Evolutionary conservation across 1,140 invertebrate genomes (phyloP).

Genomic region (Papilio polyxenes): DNA sequence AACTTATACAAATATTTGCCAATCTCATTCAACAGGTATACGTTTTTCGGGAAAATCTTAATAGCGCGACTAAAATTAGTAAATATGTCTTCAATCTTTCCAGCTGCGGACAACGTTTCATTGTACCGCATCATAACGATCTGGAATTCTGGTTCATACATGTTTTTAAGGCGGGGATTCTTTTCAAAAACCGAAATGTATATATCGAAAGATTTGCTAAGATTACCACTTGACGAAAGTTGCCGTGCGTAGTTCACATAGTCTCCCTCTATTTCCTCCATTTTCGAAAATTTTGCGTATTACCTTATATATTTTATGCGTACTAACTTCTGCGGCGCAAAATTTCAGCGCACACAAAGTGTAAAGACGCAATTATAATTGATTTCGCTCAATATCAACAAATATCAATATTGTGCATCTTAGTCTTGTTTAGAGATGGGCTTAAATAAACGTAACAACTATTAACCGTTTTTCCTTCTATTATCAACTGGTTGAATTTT

Average conservation of each 20-base stretch:
- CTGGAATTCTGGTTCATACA: conserved; percentile 61
- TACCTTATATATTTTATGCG: conserved; percentile 1
- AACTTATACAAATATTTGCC: conserved; percentile 68
- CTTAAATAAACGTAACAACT: too few species aligned
- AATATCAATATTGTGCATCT: neutral
- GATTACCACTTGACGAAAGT: conserved; percentile 49
- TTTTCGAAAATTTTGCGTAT: conserved; percentile 34
- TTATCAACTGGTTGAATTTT: too few species aligned
- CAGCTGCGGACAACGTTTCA: conserved; percentile 46
- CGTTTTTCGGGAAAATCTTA: conserved; percentile 60
- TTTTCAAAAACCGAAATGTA: conserved; percentile 68
- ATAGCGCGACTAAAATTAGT: conserved; percentile 62
- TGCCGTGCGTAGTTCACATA: conserved; percentile 57
- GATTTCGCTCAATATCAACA: conserved; percentile 2
- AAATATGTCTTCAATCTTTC: conserved; percentile 68
- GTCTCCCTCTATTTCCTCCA: conserved; percentile 48
- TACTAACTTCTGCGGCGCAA: conserved; percentile 13
- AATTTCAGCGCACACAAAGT: conserved; percentile 17
- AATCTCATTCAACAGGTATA: conserved; percentile 64
- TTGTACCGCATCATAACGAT: conserved; percentile 53
- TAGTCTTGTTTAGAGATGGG: too few species aligned
- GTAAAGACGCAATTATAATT: neutral
- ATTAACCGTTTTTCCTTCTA: too few species aligned
- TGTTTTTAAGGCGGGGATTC: conserved; percentile 51
- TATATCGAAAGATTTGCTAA: conserved; percentile 64